Evolutionary conservation across 2,888 invertebrate genomes (phyloP).

Genomic region (Elmis aenea): DNA sequence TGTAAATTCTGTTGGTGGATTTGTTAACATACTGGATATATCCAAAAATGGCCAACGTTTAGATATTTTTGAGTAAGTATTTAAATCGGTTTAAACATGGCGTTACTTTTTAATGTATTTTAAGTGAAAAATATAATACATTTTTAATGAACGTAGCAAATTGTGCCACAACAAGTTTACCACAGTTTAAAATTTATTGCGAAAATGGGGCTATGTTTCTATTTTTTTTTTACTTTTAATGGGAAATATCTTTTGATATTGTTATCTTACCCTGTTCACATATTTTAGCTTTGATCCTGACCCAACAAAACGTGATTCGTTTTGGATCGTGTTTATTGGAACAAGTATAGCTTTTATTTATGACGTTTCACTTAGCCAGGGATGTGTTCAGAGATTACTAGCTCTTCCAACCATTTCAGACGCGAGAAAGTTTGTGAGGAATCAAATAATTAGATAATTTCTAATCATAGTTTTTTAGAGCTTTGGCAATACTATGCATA

Average conservation of each 20-base stretch:
- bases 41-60: constrained; percentile 52
- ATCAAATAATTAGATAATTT: background rate
- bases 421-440: constrained; percentile 46
- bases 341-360: constrained; percentile 53
- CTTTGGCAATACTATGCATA: constrained; percentile 10
- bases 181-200: too few relatives aligned
- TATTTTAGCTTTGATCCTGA: constrained; percentile 57
- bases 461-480: too few relatives aligned
- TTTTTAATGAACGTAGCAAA: too few relatives aligned
- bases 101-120: background rate
- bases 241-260: too few relatives aligned
- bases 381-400: constrained; percentile 56
- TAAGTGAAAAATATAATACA: too few relatives aligned
- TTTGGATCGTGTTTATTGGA: constrained; percentile 57
- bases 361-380: constrained; percentile 54
- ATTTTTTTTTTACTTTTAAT: too few relatives aligned
- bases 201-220: too few relatives aligned
- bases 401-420: constrained; percentile 54
- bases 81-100: background rate
- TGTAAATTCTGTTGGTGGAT: constrained; percentile 32
- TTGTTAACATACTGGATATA: constrained; percentile 53
- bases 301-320: constrained; percentile 55
- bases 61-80: constrained; percentile 54
- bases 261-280: too few relatives aligned
- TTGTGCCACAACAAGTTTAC: too few relatives aligned